These are phyloP conservation scores for Paramormyrops kingsleyae DNA, from an alignment of 2,113 vertebrate genomes.

Conservation along the genomic window DNA sequence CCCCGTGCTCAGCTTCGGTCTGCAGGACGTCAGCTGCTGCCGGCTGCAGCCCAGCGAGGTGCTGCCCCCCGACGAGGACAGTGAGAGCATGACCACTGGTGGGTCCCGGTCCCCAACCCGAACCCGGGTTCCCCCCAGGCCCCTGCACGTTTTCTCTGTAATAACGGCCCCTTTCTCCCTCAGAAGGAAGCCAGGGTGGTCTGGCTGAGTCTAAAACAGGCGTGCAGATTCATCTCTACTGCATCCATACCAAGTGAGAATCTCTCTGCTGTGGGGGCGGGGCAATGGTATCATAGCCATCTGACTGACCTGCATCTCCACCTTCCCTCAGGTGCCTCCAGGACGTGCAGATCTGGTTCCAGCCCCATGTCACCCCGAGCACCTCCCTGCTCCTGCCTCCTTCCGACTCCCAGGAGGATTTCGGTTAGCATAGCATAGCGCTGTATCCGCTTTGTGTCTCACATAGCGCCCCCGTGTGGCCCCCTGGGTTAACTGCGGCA, in stretches of 20 bases:
- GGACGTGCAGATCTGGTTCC: constrained; percentile 95
- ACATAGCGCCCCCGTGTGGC: too few relatives aligned
- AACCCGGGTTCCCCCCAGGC: not conserved
- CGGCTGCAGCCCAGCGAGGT: constrained; percentile 84
- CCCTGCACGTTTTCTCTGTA: not conserved
- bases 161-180: not conserved
- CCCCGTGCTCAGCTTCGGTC: constrained; percentile 91
- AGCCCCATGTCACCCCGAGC: constrained; percentile 69
- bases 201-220: constrained; percentile 77
- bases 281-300: not conserved
- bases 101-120: constrained; percentile 11
- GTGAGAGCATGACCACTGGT: constrained; percentile 77
- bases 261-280: not conserved
- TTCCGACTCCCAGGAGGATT: constrained; percentile 71
- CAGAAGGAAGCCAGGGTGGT: constrained; percentile 77
- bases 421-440: constrained; percentile 66
- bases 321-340: constrained; percentile 74
- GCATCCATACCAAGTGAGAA: constrained; percentile 95
- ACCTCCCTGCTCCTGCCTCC: constrained; percentile 59
- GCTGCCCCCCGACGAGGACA: constrained; percentile 86
- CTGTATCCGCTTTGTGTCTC: not conserved
- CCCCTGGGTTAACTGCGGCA: not conserved
- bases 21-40: constrained; percentile 81
- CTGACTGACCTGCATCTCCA: not conserved
- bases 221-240: constrained; percentile 93